Conservation (phyloP, 64 coral and sea anemone species). For the Trachythela sp. region DNA sequence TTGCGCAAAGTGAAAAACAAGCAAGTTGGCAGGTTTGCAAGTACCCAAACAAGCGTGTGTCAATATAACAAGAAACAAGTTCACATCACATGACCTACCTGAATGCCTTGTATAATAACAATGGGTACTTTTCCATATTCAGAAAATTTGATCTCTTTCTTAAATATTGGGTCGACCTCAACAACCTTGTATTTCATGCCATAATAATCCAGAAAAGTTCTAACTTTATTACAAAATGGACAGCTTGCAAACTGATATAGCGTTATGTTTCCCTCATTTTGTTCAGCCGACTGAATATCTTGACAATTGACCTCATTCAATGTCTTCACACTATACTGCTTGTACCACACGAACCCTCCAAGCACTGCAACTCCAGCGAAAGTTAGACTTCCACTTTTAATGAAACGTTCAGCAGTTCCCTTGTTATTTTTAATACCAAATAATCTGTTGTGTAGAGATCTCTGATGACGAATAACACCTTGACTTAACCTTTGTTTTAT, state of each 20-base stretch:
- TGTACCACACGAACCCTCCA: neutral
- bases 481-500: neutral
- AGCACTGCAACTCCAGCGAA: neutral
- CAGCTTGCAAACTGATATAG: conserved; percentile 95
- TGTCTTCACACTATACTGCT: neutral
- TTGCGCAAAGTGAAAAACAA: too few species aligned
- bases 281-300: neutral
- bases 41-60: too few species aligned
- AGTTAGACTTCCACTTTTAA: neutral
- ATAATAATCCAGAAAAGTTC: conserved; percentile 80
- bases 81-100: conserved; percentile 45
- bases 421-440: neutral
- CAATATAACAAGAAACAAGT: neutral
- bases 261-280: conserved; percentile 46
- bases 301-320: neutral
- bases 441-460: neutral
- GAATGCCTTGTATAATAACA: conserved; percentile 56
- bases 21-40: too few species aligned
- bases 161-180: conserved; percentile 81
- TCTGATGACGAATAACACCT: neutral
- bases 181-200: conserved; percentile 75
- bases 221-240: conserved; percentile 87
- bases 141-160: conserved; percentile 85
- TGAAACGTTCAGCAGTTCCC: neutral
- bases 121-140: conserved; percentile 89